Percentiles rank a stretch among this genome's conserved stretches.
These are phyloP conservation scores for Lacerta agilis DNA, from an alignment of 2,797 vertebrate species.

Conservation along the genomic window DNA sequence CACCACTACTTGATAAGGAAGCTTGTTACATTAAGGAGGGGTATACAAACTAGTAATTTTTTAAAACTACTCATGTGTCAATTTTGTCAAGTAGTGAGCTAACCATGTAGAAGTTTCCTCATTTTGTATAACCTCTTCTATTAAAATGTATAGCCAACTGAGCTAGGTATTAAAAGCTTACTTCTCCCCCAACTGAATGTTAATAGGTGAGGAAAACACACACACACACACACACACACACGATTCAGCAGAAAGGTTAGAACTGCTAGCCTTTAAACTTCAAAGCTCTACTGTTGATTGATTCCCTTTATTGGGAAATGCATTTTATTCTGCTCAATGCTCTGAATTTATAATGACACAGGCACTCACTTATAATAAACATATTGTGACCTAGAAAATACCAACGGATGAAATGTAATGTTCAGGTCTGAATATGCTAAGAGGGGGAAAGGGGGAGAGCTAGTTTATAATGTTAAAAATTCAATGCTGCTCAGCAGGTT, in stretches of 20 bases:
- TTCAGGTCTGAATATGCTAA: slow-evolving; percentile 30
- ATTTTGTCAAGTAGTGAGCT: slow-evolving; percentile 25
- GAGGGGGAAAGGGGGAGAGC: slow-evolving; percentile 40
- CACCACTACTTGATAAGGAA: slow-evolving; percentile 12
- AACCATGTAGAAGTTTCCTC: neutral
- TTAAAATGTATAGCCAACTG: slow-evolving; percentile 9
- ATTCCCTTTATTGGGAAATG: slow-evolving; percentile 34
- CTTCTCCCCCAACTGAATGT: neutral
- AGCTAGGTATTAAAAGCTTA: slow-evolving; percentile 16
- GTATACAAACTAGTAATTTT: slow-evolving; percentile 28
- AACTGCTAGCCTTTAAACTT: slow-evolving; percentile 16
- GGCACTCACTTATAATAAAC: slow-evolving; percentile 39
- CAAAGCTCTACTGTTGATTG: slow-evolving; percentile 28
- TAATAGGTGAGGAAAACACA: slow-evolving; percentile 24
- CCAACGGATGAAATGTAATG: slow-evolving; percentile 49
- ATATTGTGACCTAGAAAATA: slow-evolving; percentile 46
- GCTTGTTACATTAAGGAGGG: slow-evolving; percentile 31
- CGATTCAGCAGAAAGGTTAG: slow-evolving; percentile 35
- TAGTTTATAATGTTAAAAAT: slow-evolving; percentile 64
- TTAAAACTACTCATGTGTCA: neutral
- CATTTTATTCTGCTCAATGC: slow-evolving; percentile 16
- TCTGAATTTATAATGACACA: slow-evolving; percentile 36
- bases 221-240: slow-evolving; percentile 23
- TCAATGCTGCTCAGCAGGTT: slow-evolving; percentile 55
- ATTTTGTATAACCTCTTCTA: slow-evolving; percentile 7